These are phyloP conservation scores for Abrostola tripartita DNA, from an alignment of 2,888 invertebrate genomes.

Conservation along the genomic window DNA sequence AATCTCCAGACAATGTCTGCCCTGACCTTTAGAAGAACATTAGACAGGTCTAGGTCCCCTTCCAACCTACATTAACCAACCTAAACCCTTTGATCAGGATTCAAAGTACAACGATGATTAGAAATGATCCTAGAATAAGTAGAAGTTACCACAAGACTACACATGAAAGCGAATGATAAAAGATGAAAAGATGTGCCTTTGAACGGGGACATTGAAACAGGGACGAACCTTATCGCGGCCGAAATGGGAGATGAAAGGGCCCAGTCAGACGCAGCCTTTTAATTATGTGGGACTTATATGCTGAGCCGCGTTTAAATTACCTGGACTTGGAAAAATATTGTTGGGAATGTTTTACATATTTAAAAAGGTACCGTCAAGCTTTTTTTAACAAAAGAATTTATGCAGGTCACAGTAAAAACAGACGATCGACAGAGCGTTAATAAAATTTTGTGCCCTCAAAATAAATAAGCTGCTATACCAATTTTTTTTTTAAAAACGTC, in stretches of 20 bases:
- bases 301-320: neutral
- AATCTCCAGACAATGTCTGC: neutral
- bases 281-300: slow-evolving; percentile 13
- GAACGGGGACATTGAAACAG: slow-evolving; percentile 23
- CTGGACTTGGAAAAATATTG: neutral
- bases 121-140: neutral
- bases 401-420: too few species aligned
- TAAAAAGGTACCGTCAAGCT: too few species aligned
- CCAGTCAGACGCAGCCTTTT: slow-evolving; percentile 24
- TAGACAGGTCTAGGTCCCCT: neutral
- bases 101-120: slow-evolving; percentile 1
- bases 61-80: neutral
- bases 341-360: neutral
- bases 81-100: slow-evolving; percentile 14
- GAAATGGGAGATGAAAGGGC: slow-evolving; percentile 21
- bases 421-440: too few species aligned
- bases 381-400: too few species aligned
- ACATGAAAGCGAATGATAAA: slow-evolving; percentile 31
- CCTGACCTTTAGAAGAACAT: neutral
- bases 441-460: too few species aligned
- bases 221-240: slow-evolving; percentile 24
- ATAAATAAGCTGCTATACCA: too few species aligned
- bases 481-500: too few species aligned
- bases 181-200: slow-evolving; percentile 22
- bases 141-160: slow-evolving; percentile 8